These are phyloP conservation scores for Cheilinus undulatus DNA, from an alignment of 2,113 vertebrate species.

Conservation along the genomic window DNA sequence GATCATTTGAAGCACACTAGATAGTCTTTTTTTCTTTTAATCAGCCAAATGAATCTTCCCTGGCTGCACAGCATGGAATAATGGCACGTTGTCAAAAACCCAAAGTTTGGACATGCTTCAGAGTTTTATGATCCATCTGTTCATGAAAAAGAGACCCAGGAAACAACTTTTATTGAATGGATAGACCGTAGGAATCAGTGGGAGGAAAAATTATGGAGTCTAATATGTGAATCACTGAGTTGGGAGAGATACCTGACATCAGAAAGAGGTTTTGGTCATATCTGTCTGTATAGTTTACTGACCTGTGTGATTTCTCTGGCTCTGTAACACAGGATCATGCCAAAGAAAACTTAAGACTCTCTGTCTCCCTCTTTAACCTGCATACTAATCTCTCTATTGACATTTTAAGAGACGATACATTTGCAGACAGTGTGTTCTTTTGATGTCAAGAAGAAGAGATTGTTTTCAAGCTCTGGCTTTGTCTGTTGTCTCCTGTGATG, in stretches of 20 bases:
- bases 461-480: conserved; percentile 36
- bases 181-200: conserved; percentile 17
- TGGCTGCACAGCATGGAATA: conserved; percentile 22
- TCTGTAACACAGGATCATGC: conserved; percentile 25
- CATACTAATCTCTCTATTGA: conserved; percentile 54
- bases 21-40: conserved; percentile 9
- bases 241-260: conserved; percentile 25
- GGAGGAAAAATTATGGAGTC: conserved; percentile 14
- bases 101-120: conserved; percentile 14
- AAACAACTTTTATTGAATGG: conserved; percentile 16
- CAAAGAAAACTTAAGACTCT: conserved; percentile 59
- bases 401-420: conserved; percentile 38
- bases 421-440: conserved; percentile 41
- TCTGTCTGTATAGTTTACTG: conserved; percentile 41
- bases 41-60: conserved; percentile 13
- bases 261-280: conserved; percentile 26
- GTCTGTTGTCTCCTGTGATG: conserved; percentile 14
- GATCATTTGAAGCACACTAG: not conserved
- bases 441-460: conserved; percentile 47
- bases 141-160: conserved; percentile 33
- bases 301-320: conserved; percentile 61
- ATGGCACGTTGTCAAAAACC: conserved; percentile 13
- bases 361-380: conserved; percentile 53
- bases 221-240: conserved; percentile 15
- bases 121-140: conserved; percentile 30